Evolutionary conservation across 2,113 vertebrate genomes (phyloP).

Genomic region (Muntiacus muntjak): DNA sequence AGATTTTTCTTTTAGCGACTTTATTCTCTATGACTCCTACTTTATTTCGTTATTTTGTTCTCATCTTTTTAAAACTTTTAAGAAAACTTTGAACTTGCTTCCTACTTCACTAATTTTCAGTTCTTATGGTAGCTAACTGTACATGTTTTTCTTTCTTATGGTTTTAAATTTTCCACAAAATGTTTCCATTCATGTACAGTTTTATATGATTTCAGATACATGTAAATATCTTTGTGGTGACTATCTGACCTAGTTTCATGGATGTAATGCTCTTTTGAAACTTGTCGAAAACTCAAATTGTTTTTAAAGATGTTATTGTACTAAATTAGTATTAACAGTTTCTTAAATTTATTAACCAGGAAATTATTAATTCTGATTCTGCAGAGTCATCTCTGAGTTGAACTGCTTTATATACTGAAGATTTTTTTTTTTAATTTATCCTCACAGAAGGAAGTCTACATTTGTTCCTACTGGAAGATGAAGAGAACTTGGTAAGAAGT

Average conservation of each 20-base stretch:
- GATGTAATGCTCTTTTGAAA: background rate
- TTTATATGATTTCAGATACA: background rate
- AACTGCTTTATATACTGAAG: background rate
- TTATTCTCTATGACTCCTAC: background rate
- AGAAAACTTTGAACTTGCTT: background rate
- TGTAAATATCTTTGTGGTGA: background rate
- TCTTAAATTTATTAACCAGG: background rate
- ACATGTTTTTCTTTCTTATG: background rate
- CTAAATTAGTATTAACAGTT: background rate
- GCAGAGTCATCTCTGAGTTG: background rate
- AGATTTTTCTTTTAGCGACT: background rate
- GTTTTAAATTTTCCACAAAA: background rate
- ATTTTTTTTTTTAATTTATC: background rate
- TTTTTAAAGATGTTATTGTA: background rate
- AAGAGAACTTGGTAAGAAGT: background rate
- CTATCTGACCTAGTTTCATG: background rate
- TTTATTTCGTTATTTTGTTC: background rate
- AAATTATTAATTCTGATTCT: conserved; percentile 9
- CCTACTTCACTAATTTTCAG: background rate
- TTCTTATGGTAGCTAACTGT: background rate
- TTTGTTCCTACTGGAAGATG: background rate
- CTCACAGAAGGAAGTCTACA: background rate
- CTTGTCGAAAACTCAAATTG: background rate
- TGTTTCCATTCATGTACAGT: background rate
- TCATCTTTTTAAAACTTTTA: background rate